Conservation (phyloP, 1,140 invertebrate genomes). For the Drosophila neocordata region DNA sequence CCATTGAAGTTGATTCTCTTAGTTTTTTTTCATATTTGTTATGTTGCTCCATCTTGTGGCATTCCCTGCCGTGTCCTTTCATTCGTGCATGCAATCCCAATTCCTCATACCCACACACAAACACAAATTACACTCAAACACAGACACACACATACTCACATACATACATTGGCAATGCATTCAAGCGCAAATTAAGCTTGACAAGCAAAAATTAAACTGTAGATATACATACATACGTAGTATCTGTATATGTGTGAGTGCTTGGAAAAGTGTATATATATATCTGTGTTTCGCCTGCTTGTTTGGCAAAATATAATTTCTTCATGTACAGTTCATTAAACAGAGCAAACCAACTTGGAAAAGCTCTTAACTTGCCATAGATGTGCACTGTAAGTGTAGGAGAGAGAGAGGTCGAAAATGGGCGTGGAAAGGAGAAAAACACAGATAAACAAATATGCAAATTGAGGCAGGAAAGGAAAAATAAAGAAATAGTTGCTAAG, state of each 20-base stretch:
- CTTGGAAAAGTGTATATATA: constrained; percentile 39
- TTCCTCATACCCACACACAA: constrained; percentile 25
- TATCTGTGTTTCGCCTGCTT: constrained; percentile 42
- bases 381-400: constrained; percentile 25
- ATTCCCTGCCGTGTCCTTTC: constrained; percentile 50
- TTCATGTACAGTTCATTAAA: constrained; percentile 76
- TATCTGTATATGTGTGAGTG: constrained; percentile 17
- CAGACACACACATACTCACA: constrained; percentile 19
- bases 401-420: neutral
- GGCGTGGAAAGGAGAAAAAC: neutral
- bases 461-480: constrained; percentile 28
- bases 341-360: constrained; percentile 65
- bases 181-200: constrained; percentile 80
- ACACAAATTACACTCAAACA: constrained; percentile 22
- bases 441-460: constrained; percentile 50
- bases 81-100: constrained; percentile 64
- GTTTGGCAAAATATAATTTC: constrained; percentile 76
- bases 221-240: constrained; percentile 27
- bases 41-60: constrained; percentile 41
- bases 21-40: neutral
- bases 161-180: constrained; percentile 59
- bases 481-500: constrained; percentile 11
- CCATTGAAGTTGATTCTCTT: constrained; percentile 42
- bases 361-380: constrained; percentile 57
- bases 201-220: constrained; percentile 80